Evolutionary conservation across 30 jellyfish, hydroid and myxozoan genomes (phyloP), one percentile per base, ranked within the genome.

Genomic region (Hydra vulgaris): DNA sequence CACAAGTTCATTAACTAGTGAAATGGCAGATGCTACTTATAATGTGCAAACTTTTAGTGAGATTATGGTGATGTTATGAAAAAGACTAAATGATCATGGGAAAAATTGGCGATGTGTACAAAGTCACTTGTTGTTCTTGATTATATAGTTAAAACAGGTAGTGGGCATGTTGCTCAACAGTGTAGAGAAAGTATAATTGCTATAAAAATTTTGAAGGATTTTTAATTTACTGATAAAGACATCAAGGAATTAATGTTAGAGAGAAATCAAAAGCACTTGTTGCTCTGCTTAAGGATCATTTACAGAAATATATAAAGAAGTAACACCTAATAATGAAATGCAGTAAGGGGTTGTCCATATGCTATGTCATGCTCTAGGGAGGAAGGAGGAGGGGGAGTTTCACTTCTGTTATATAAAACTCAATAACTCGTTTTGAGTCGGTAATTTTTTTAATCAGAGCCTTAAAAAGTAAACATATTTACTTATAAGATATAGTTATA

Each of bases 21-120:
- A 94, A 69, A 81, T 94, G 7, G 99, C 99, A 15, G 96, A 94
- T 76, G 95, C 96, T 89, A 94, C 99, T 26, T 94, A 88, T 87
- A 88, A 94, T 79, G 96, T 88, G 21, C 74, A 94, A 25, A 95
- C 99, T 0, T 88, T 88, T 79, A 77, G 95, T 0, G 95, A 89
- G 21, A 94, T 94, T 75, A 88, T 88, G 96, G 83, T 92, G 55
- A 82, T 94, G 95, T 74, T 94, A 73, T 94, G 96, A 95, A 94
- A 94, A 85, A 87, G 99, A 21, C 72, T 94, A 27, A 94, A 94
- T 72, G 99, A 94, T 70, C 99, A 94, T 83, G 96, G 96, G 18
- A 94, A 94, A 77, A 88, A 94, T 82, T 94, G 99, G 99, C 86
- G 99, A 74, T 96, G 88, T 94, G 99, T 94, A 8, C 85, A 88